Percentiles rank a stretch among this genome's conserved stretches.
phyloP scores from a whole-genome alignment of 2,888 invertebrate genomes.

The Phragmatobia fuliginosa region DNA sequence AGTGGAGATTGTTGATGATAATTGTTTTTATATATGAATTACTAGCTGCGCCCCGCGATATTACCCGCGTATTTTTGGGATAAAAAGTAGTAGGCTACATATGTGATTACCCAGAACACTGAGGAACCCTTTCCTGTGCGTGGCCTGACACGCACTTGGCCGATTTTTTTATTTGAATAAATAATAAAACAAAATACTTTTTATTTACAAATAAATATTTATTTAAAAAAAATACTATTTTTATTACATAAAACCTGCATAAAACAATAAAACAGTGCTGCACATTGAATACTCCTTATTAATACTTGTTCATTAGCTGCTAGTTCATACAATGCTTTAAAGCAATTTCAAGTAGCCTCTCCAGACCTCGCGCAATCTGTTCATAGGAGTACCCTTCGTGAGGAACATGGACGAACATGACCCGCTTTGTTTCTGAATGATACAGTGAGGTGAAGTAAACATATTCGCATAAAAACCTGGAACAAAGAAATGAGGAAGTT shows the following conservation, averaged over 20 bases:
- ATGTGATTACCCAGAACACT: too few relatives aligned
- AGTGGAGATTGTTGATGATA: neutral
- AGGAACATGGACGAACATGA: slow-evolving; percentile 13
- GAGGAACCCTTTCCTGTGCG: too few relatives aligned
- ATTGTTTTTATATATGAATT: too few relatives aligned
- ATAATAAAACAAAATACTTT: too few relatives aligned
- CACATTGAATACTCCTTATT: neutral
- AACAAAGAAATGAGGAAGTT: neutral
- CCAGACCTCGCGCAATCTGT: slow-evolving; percentile 1
- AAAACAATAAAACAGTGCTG: neutral
- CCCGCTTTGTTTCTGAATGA: neutral
- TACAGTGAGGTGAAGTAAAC: slow-evolving; percentile 10
- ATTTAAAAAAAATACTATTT: too few relatives aligned
- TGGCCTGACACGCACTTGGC: too few relatives aligned
- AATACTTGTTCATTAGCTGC: neutral
- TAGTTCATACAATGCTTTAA: neutral
- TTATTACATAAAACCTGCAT: too few relatives aligned
- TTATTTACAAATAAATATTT: too few relatives aligned
- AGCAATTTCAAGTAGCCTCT: slow-evolving; percentile 4
- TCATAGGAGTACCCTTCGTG: neutral
- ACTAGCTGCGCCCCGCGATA: too few relatives aligned
- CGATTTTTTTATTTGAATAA: too few relatives aligned
- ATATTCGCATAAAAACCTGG: slow-evolving; percentile 17
- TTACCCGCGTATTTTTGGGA: too few relatives aligned
- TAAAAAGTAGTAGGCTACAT: too few relatives aligned